These are phyloP conservation scores for Xestia rhomboidea DNA, from an alignment of 2,888 invertebrate genomes.

Conservation along the genomic window DNA sequence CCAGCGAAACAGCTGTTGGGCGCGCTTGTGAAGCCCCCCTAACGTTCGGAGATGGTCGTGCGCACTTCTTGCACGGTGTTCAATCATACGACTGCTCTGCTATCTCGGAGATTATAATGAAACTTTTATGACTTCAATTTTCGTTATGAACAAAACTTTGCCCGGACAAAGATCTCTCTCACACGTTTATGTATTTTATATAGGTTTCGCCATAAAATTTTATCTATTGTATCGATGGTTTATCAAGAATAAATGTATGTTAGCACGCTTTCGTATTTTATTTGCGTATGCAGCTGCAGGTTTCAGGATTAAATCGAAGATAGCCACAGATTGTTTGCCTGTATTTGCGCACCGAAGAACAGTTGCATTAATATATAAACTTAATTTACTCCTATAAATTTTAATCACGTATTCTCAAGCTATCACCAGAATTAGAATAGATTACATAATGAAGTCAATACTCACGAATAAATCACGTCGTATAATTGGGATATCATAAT, in stretches of 20 bases:
- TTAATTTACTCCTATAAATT: constrained; percentile 7
- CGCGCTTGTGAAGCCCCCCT: constrained; percentile 73
- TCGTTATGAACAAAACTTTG: constrained; percentile 78
- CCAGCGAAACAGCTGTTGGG: constrained; percentile 61
- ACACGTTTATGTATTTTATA: constrained; percentile 60
- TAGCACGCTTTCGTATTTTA: constrained; percentile 42
- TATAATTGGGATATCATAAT: constrained; percentile 69
- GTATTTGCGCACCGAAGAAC: neutral
- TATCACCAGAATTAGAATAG: constrained; percentile 50
- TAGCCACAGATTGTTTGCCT: neutral
- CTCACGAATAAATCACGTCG: constrained; percentile 53
- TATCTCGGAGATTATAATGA: constrained; percentile 89
- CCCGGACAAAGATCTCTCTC: constrained; percentile 72
- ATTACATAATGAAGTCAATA: constrained; percentile 51
- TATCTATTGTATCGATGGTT: constrained; percentile 61
- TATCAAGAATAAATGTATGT: constrained; percentile 60
- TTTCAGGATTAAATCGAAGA: neutral
- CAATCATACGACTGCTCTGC: constrained; percentile 87
- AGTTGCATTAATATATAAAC: neutral
- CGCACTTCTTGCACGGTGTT: constrained; percentile 82
- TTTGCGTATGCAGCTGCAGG: constrained; percentile 24
- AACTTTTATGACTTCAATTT: constrained; percentile 87
- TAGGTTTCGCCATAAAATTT: constrained; percentile 57
- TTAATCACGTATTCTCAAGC: constrained; percentile 11
- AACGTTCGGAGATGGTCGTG: constrained; percentile 76